Evolutionary conservation across 2,888 invertebrate species (phyloP), one percentile per base, ranked within the genome.

Genomic region (Ophion ventricosus): DNA sequence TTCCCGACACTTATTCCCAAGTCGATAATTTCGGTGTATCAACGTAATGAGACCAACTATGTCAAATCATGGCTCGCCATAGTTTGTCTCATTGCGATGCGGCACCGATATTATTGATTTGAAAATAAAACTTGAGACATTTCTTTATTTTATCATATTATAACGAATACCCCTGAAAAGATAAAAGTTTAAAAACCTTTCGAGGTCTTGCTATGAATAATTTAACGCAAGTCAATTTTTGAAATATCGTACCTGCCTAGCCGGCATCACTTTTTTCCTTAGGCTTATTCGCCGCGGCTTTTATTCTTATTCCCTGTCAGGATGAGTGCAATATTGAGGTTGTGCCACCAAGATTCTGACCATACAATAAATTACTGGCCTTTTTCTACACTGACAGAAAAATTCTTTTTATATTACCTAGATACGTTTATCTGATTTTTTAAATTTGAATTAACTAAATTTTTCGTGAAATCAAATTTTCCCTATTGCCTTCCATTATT

Each of bases 221-320:
- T 49, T 4, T 17, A 14, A 14, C 4, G 14, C 14, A 17, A 49
- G 49, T 11, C 2, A 17, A 4, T 49, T 49, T 49, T 49, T 1
- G 17, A 49, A 49, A 49, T 49, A 0, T 14, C 49, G 17, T 17
- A 14, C 14, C 17, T 40, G 1, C 1, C 1, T 17, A 17, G 14
- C 14, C 14, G 4, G 14, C 17, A 17, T 17, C 3, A 14, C 17
- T 14, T 49, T 49, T 17, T 11, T 2, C 54, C 49, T 35, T 14
- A 23, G 23, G 75, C 56, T 56, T 66, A 49, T 49, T 56, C 56
- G 25, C 56, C 20, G 8, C 23, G 59, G 66, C 11, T 67, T 63
- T 82, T 40, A 59, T 23, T 61, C 70, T 72, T 7, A n/a, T 17
- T 35, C 26, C 11, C 4, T 40, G 8, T 26, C 7, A 49, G 49